These are phyloP conservation scores for Chaunax sp. DNA, from an alignment of 2,797 vertebrate species.

Conservation along the genomic window DNA sequence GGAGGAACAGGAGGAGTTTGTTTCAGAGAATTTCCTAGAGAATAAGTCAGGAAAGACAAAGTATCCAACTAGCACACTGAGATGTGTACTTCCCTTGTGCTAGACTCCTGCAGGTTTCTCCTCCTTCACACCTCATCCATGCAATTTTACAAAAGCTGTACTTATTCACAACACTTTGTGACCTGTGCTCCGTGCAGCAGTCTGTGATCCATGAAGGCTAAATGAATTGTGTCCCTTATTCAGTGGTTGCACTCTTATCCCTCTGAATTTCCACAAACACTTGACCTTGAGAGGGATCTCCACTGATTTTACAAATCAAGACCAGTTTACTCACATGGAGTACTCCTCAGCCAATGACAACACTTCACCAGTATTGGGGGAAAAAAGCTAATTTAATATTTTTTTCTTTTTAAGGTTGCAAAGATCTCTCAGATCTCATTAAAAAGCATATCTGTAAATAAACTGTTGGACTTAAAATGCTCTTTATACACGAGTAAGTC, in stretches of 20 bases:
- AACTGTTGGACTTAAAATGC: not conserved
- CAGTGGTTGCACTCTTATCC: not conserved
- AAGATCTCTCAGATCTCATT: too few species aligned
- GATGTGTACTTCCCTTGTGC: not conserved
- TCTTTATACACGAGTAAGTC: not conserved
- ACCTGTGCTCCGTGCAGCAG: slow-evolving; percentile 18
- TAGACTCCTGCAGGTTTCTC: slow-evolving; percentile 17
- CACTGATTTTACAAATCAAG: not conserved
- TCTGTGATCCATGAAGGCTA: slow-evolving; percentile 24
- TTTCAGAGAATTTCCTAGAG: not conserved
- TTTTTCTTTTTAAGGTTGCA: too few species aligned
- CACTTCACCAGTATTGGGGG: not conserved
- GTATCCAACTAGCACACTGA: slow-evolving; percentile 9
- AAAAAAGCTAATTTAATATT: too few species aligned
- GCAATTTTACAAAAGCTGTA: slow-evolving; percentile 21
- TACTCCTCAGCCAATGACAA: not conserved
- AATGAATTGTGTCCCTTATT: slow-evolving; percentile 22
- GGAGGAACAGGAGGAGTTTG: slow-evolving; percentile 10
- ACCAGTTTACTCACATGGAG: not conserved
- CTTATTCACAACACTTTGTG: slow-evolving; percentile 49
- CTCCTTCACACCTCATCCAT: slow-evolving; percentile 30
- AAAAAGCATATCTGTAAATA: too few species aligned
- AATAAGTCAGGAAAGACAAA: slow-evolving; percentile 16
- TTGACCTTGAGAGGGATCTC: not conserved
- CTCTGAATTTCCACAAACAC: slow-evolving; percentile 21